Evolutionary conservation across 2,797 vertebrate genomes (phyloP), one percentile per base, ranked within the genome.

Genomic region (Oryzias dopingdopingensis): DNA sequence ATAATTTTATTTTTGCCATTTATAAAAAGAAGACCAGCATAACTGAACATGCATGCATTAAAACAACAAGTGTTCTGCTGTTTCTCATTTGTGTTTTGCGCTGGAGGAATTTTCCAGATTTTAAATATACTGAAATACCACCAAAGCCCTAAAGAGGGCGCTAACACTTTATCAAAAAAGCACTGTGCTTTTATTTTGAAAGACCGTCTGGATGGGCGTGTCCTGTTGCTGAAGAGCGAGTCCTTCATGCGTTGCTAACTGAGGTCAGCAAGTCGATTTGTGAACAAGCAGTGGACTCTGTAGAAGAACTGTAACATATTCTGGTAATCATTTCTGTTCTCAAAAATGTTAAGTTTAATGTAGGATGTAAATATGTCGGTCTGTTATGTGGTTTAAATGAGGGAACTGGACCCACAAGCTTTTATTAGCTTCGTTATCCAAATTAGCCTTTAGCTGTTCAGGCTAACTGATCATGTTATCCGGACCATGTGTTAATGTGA

Each of bases 111-210:
- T 12, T 37, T 37, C 32, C 32, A 37, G 32, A 37, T 37, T 37
- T 3, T 2, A 37, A 37, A 37, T 14, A 8, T 1, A 16, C 17
- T 23, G 67, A 56, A 62, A 51, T 75, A 45, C 26, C 10, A 1
- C 0, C 18, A 0, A 1, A 2, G 3, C 0, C 44, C 76, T 4
- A 2, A 1, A 0, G 74, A 23, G 29, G 73, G 63, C 44, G 74
- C 47, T 1, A 0, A 29, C 42, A 16, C 24, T 3, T 59, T 24
- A 42, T 37, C 2, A 55, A 1, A 2, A 7, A 2, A 3, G n/a
- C 4, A 15, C 32, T 0, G 13, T 49, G 56, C 75, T 77, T 77
- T 87, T 87, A 85, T 77, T 86, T 62, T 85, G 83, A 80, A 81
- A 62, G 43, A 43, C 18, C 17, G 12, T n/a, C 40, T 52, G 1